Base-by-base conservation (phyloP, 2,797 vertebrate species). In the Enteromius anoplus region DNA sequence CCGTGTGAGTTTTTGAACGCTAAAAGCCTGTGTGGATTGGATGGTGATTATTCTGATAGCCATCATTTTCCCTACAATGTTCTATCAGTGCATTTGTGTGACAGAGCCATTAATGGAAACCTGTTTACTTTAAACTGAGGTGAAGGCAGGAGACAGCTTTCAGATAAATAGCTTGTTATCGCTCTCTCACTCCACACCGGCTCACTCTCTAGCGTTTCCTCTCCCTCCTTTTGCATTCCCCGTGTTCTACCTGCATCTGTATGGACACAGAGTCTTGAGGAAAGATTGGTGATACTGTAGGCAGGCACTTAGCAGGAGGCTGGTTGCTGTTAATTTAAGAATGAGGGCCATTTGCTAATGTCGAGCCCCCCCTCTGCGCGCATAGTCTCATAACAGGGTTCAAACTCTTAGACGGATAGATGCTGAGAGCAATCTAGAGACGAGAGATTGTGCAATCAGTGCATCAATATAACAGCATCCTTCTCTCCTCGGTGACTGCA, bases 1-100 rank as follows among this genome's bases (percentile, higher is more conserved):
- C 51, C 62, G 80, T 66, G 83, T 65, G 86, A 84, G 58, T 79
- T 62, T 85, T 80, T 64, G 53, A 79, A 71, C 72, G 71, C 85
- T 88, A 82, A 89, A 90, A 87, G 75, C 62, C 62, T 51, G 32
- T 45, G 70, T 71, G 80, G 81, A 89, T 89, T 78, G 88, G 78
- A 71, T 75, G 80, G 84, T 84, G 85, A 90, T 92, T 89, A 89
- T 82, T 77, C 78, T 87, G 78, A 92, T 91, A 77, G 87, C 86
- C 78, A 86, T 90, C 76, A 89, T 91, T 92, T 89, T 75, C 72
- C 75, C 75, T 47, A 89, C 88, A 86, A 85, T 55, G 84, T 81
- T 60, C 81, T 79, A 68, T 80, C 75, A 72, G 66, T 79, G 82
- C 78, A 34, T 85, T 79, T 85, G 82, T 87, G 89, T 88, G 90